Conservation (phyloP, 1,140 invertebrate genomes). For the Nixonia krombeini region DNA sequence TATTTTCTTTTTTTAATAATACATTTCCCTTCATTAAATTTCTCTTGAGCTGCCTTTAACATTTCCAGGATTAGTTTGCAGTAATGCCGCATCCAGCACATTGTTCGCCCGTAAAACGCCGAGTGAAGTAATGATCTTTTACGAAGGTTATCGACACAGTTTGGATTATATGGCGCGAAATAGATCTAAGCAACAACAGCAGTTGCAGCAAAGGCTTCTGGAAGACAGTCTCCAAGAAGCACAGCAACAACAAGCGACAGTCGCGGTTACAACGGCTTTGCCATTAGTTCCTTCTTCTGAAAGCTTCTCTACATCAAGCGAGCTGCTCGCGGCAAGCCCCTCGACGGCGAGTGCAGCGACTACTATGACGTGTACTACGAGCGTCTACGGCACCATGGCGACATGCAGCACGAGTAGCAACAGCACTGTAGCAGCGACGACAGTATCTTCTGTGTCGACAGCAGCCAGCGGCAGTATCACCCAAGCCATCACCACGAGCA, state of each 20-base stretch:
- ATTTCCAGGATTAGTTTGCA: conserved; percentile 65
- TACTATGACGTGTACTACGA: conserved; percentile 13
- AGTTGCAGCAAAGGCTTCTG: conserved; percentile 32
- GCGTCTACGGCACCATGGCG: conserved; percentile 20
- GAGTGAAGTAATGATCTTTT: conserved; percentile 55
- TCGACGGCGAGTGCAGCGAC: neutral
- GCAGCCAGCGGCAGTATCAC: conserved; percentile 43
- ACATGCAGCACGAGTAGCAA: conserved; percentile 3
- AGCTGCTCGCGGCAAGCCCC: conserved; percentile 13
- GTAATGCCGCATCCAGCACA: conserved; percentile 55
- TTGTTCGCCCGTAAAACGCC: conserved; percentile 57
- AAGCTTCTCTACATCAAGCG: conserved; percentile 46
- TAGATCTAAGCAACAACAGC: conserved; percentile 28
- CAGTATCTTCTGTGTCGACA: conserved; percentile 9
- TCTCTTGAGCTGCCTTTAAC: too few relatives aligned
- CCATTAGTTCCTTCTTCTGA: conserved; percentile 47
- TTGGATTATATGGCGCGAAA: conserved; percentile 34
- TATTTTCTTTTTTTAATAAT: too few relatives aligned
- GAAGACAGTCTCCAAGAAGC: conserved; percentile 48
- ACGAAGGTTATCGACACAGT: conserved; percentile 53
- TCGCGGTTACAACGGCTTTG: conserved; percentile 24
- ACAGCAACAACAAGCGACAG: conserved; percentile 20
- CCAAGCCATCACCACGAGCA: conserved; percentile 67
- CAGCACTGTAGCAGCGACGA: conserved; percentile 5
- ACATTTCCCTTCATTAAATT: too few relatives aligned